Evolutionary conservation across 2,113 vertebrate species (phyloP).

Genomic region (Ornithorhynchus anatinus): DNA sequence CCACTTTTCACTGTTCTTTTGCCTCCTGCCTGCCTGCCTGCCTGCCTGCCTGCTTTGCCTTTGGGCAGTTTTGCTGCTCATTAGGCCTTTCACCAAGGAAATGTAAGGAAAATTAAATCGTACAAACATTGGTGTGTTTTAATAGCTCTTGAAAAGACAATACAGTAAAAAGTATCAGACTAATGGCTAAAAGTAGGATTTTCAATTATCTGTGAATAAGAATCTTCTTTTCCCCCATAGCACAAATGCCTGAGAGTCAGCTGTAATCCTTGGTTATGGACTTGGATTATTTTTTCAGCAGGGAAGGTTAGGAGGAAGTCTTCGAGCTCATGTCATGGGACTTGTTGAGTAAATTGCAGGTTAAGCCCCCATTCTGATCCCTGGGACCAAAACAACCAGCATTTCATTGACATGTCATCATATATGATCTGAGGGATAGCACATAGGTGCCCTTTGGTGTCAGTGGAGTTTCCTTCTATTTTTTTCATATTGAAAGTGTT

Average conservation of each 20-base stretch:
- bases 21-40: no score
- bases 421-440: conserved; percentile 61
- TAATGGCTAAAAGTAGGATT: conserved; percentile 17
- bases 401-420: conserved; percentile 78
- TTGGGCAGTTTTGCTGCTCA: no score
- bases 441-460: conserved; percentile 70
- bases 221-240: conserved; percentile 22
- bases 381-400: conserved; percentile 71
- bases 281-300: conserved; percentile 58
- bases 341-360: conserved; percentile 82
- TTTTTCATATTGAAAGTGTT: conserved; percentile 72
- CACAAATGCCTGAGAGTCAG: conserved; percentile 61
- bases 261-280: conserved; percentile 46
- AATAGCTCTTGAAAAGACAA: no score
- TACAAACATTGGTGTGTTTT: no score
- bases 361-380: conserved; percentile 84
- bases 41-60: no score
- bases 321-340: conserved; percentile 73
- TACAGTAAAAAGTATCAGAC: conserved; percentile 25
- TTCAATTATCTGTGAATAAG: conserved; percentile 22
- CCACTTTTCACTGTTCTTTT: no score
- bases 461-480: conserved; percentile 64
- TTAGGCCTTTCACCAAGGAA: no score
- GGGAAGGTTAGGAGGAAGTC: conserved; percentile 59
- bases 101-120: no score